Evolutionary conservation across 30 jellyfish, hydroid and myxozoan genomes (phyloP).

Genomic region (Chrysaora quinquecirrha): DNA sequence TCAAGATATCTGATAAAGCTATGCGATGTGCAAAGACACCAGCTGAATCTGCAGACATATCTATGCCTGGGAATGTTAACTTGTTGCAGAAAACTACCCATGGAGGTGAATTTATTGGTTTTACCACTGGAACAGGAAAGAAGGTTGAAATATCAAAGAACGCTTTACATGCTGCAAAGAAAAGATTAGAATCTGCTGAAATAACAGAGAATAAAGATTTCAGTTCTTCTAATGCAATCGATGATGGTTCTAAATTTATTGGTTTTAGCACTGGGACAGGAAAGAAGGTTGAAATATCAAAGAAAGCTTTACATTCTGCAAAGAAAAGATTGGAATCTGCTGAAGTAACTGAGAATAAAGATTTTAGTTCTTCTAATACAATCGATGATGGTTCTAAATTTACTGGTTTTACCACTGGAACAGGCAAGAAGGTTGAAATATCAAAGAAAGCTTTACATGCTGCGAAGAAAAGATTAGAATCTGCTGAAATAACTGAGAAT

Average conservation of each 20-base stretch:
- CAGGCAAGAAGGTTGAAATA: constrained; percentile 64
- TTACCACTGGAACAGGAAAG: constrained; percentile 76
- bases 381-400: neutral
- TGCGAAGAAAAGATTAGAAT: constrained; percentile 49
- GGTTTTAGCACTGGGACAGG: constrained; percentile 84
- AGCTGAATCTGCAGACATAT: neutral
- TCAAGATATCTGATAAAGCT: constrained; percentile 36
- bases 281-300: constrained; percentile 58
- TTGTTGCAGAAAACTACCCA: neutral
- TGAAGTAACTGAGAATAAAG: neutral
- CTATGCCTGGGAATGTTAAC: neutral
- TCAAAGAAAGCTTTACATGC: constrained; percentile 63
- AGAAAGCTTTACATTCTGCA: constrained; percentile 68
- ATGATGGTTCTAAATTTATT: constrained; percentile 1
- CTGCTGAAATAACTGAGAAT: constrained; percentile 17
- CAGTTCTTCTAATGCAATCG: neutral
- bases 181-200: constrained; percentile 28
- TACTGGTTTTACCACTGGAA: constrained; percentile 74
- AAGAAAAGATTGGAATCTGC: constrained; percentile 15
- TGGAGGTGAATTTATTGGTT: constrained; percentile 40
- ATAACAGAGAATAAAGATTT: neutral
- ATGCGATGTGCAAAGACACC: constrained; percentile 39
- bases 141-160: constrained; percentile 55
- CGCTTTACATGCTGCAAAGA: constrained; percentile 69
- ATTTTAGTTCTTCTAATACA: neutral